These are phyloP conservation scores for Sebastes baramenuke DNA, from an alignment of 2,797 vertebrate genomes.

Conservation along the genomic window DNA sequence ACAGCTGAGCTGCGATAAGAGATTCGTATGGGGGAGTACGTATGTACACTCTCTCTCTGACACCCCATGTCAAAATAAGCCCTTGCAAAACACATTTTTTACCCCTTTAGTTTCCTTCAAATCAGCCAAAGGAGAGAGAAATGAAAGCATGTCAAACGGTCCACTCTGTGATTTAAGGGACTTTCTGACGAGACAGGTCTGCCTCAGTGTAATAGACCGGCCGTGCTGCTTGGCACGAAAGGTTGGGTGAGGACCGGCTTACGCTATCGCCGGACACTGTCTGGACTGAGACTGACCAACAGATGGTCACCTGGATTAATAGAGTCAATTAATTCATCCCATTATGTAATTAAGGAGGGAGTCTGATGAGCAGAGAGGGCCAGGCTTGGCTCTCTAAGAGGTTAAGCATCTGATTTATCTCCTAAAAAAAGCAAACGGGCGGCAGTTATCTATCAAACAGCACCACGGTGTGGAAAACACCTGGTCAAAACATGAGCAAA, in stretches of 20 bases:
- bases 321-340: slow-evolving; percentile 77
- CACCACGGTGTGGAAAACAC: slow-evolving; percentile 24
- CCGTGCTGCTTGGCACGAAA: slow-evolving; percentile 47
- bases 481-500: not conserved
- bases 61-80: slow-evolving; percentile 64
- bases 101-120: slow-evolving; percentile 38
- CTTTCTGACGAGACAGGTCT: slow-evolving; percentile 26
- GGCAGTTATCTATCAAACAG: slow-evolving; percentile 40
- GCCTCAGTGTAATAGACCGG: slow-evolving; percentile 20
- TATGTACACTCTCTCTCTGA: slow-evolving; percentile 61
- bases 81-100: slow-evolving; percentile 47
- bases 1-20: slow-evolving; percentile 73
- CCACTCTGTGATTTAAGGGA: slow-evolving; percentile 32
- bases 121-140: slow-evolving; percentile 25
- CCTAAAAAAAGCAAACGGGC: slow-evolving; percentile 37
- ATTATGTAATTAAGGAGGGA: slow-evolving; percentile 79
- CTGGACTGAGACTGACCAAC: slow-evolving; percentile 67
- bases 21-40: slow-evolving; percentile 54
- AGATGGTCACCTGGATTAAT: slow-evolving; percentile 84
- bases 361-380: slow-evolving; percentile 48
- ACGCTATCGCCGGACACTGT: slow-evolving; percentile 52
- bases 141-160: slow-evolving; percentile 33
- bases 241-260: slow-evolving; percentile 51
- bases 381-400: slow-evolving; percentile 48
- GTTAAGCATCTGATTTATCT: slow-evolving; percentile 62